Conservation (phyloP, 2,888 invertebrate species). For the Ischnus inquisitorius region DNA sequence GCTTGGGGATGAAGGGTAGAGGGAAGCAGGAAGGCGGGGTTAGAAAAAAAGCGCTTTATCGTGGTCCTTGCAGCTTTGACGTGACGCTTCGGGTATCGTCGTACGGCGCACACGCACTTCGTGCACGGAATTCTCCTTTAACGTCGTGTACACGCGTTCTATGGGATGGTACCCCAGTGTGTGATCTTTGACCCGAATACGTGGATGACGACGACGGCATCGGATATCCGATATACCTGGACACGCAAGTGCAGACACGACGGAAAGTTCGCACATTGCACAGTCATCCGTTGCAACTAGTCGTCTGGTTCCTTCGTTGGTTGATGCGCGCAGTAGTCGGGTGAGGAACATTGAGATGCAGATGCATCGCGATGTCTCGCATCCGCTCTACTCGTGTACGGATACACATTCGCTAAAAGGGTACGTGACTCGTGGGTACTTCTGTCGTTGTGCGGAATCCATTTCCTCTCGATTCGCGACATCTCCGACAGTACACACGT, state of each 20-base stretch:
- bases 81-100: conserved; percentile 22
- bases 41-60: conserved; percentile 5
- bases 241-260: not conserved
- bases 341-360: conserved; percentile 48
- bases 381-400: conserved; percentile 17
- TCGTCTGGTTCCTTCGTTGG: not conserved
- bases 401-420: conserved; percentile 43
- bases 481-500: conserved; percentile 1
- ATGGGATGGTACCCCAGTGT: not conserved
- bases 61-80: conserved; percentile 15
- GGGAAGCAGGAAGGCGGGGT: not conserved
- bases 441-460: not conserved
- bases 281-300: not conserved
- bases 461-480: not conserved
- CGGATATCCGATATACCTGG: conserved; percentile 27
- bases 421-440: conserved; percentile 40
- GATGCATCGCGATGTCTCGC: conserved; percentile 33
- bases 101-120: conserved; percentile 51
- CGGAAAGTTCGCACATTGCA: not conserved
- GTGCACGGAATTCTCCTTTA: conserved; percentile 51
- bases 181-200: conserved; percentile 50
- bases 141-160: not conserved
- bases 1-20: conserved; percentile 12
- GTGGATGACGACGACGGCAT: conserved; percentile 20
- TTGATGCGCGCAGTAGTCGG: not conserved